These are phyloP conservation scores for Mythimna albipuncta DNA, from an alignment of 2,888 invertebrate genomes.

Conservation along the genomic window DNA sequence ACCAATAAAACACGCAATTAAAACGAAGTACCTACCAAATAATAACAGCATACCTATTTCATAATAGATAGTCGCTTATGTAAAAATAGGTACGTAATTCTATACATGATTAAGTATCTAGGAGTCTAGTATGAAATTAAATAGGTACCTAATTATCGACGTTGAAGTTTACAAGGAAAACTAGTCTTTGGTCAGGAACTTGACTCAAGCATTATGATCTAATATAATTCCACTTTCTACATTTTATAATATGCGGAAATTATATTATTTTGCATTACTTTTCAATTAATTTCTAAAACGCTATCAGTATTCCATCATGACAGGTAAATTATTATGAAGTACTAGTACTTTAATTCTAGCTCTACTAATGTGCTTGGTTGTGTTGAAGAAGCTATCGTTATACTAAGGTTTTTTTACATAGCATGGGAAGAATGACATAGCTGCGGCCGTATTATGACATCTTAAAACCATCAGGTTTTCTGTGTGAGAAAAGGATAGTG, in stretches of 20 bases:
- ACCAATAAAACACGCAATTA: background rate
- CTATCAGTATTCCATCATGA: conserved; percentile 33
- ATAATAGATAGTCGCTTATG: background rate
- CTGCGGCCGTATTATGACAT: too few relatives aligned
- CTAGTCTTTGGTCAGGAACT: conserved; percentile 19
- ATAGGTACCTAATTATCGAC: conserved; percentile 7
- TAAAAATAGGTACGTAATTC: conserved; percentile 11
- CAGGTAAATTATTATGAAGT: conserved; percentile 13
- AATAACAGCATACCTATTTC: background rate
- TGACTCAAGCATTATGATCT: conserved; percentile 20
- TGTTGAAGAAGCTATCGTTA: too few relatives aligned
- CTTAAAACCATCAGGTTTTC: too few relatives aligned
- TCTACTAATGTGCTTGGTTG: background rate
- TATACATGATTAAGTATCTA: conserved; percentile 3
- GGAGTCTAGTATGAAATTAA: conserved; percentile 14
- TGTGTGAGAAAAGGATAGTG: too few relatives aligned
- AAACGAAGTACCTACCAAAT: background rate
- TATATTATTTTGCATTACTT: conserved; percentile 16
- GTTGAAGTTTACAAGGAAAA: conserved; percentile 31
- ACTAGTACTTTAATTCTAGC: background rate
- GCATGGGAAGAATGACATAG: too few relatives aligned
- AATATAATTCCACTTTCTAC: conserved; percentile 44
- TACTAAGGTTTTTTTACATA: too few relatives aligned
- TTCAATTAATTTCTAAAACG: conserved; percentile 24
- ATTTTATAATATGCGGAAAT: conserved; percentile 46